Evolutionary conservation across 1,140 invertebrate species (phyloP), one percentile per base, ranked within the genome.

Genomic region (Zaprionus ornatus): DNA sequence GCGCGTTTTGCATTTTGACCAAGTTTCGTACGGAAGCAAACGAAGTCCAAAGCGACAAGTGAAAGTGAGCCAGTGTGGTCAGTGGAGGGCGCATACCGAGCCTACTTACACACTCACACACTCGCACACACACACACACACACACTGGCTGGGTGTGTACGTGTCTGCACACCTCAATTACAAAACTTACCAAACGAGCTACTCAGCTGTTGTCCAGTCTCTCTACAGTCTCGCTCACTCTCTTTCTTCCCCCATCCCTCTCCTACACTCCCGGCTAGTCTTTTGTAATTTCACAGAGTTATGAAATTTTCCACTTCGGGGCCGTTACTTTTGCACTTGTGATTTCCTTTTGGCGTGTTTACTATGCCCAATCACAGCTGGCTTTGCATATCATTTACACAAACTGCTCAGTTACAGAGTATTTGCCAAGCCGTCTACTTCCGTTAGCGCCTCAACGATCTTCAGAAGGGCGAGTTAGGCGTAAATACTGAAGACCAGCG

Each of bases 1-100:
- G 84, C 83, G 83, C 80, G 68, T 74, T 87, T 87, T 87, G 84
- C 84, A 87, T 87, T 88, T 87, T 87, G 84, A 87, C 84, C 83
- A 87, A 90, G 86, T 90, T 88, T 84, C 64, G 70, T 79, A 75
- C 85, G 85, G 85, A 88, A 90, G 80, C 78, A 66, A 77, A 65
- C 74, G 65, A 67, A 77, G 69, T 61, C 74, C 57, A 76, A 81
- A 50, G 45, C 17, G 64, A 77, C 81, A 90, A 90, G 86, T 90
- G 86, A 90, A 90, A 90, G 86, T 90, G 82, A 75, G 79, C 56
- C 74, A 80, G 70, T 71, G 55, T 72, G 73, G 59, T 63, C 66
- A 82, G 67, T 63, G 17, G 81, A 90, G 82, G 73, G 87, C 75
- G 79, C 74, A 79, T 59, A 42, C 68, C 60, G 74, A 77, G 74